Conservation (phyloP, 2,113 vertebrate genomes). For the Zootoca vivipara region DNA sequence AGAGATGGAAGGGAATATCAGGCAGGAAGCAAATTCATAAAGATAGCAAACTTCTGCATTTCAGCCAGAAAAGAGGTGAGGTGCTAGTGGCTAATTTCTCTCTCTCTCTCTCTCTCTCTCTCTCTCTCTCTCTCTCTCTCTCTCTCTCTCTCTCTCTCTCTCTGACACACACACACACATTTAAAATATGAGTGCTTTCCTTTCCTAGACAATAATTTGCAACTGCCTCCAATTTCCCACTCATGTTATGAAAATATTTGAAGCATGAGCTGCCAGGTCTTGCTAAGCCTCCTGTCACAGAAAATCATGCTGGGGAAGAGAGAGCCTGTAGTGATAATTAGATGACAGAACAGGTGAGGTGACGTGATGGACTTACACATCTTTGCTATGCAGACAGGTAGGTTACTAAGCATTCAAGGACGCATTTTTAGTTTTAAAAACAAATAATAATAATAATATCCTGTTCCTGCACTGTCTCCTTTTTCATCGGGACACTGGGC, state of each 20-base stretch:
- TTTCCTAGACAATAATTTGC: constrained; percentile 25
- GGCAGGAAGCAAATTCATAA: not conserved
- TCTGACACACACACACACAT: not conserved
- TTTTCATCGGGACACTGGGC: not conserved
- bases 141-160: not conserved
- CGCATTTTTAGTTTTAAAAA: no score
- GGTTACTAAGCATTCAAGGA: not conserved
- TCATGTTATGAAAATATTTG: constrained; percentile 33
- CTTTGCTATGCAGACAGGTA: not conserved
- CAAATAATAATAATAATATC: constrained; percentile 12
- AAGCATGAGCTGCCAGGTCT: constrained; percentile 14
- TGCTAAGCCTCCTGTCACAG: constrained; percentile 18
- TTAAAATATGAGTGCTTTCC: constrained; percentile 19
- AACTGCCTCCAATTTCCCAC: not conserved
- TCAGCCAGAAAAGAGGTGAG: not conserved
- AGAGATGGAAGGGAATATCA: not conserved
- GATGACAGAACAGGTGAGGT: constrained; percentile 14
- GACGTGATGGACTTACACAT: not conserved
- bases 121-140: not conserved
- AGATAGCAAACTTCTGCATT: not conserved
- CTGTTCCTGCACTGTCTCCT: constrained; percentile 34
- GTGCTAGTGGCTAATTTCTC: not conserved
- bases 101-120: not conserved
- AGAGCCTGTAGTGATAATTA: not conserved
- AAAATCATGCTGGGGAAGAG: not conserved